Percentiles rank a stretch among this genome's conserved stretches.
phyloP scores from a whole-genome alignment of 2,797 vertebrate genomes.

The Sebastes diaconus region DNA sequence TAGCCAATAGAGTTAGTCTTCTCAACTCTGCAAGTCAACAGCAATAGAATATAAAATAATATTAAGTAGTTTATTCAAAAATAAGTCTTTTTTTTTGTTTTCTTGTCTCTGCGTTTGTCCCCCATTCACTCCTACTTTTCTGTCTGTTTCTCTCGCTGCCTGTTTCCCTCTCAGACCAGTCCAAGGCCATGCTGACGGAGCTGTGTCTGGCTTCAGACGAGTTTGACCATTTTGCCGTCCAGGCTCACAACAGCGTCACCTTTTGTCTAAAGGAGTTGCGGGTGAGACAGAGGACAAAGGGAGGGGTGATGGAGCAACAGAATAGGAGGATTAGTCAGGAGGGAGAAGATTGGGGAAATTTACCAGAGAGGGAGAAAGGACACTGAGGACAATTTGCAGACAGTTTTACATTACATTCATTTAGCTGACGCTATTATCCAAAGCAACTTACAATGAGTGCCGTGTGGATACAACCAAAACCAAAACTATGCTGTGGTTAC shows the following conservation, averaged over 20 bases:
- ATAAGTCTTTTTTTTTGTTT: neutral
- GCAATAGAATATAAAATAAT: neutral
- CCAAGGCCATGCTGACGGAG: slow-evolving; percentile 90
- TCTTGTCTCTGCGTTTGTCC: neutral
- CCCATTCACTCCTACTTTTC: neutral
- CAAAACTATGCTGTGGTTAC: neutral
- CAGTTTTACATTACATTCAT: neutral
- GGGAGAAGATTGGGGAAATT: neutral
- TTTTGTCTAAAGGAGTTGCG: slow-evolving; percentile 96
- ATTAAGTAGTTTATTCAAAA: neutral
- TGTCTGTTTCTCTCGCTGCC: neutral
- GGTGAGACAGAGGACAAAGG: slow-evolving; percentile 76
- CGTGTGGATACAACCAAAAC: neutral
- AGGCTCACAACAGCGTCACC: slow-evolving; percentile 84
- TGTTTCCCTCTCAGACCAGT: slow-evolving; percentile 63
- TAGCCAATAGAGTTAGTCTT: neutral
- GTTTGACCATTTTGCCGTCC: slow-evolving; percentile 85
- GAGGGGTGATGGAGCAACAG: neutral
- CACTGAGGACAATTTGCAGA: neutral
- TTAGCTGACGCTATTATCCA: neutral
- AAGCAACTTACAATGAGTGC: neutral
- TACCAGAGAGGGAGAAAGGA: neutral
- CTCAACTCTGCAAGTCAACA: neutral
- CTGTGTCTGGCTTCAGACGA: slow-evolving; percentile 89
- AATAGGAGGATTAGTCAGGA: neutral